A percentile compares a stretch with the other conserved stretches of the same genome.
These are phyloP conservation scores for Leptodactylus fuscus DNA, from an alignment of 2,113 vertebrate species.

Conservation along the genomic window DNA sequence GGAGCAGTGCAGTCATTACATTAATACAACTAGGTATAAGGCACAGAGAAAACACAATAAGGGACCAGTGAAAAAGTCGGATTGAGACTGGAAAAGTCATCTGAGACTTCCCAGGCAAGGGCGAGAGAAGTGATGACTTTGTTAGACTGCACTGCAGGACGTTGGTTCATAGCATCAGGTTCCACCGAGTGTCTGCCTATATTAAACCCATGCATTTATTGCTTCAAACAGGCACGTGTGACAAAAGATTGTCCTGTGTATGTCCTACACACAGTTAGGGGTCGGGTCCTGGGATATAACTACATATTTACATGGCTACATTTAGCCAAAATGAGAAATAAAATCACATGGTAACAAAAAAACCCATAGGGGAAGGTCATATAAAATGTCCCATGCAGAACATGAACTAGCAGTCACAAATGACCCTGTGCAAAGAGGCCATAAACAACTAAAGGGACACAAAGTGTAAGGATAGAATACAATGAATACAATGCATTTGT, in stretches of 20 bases:
- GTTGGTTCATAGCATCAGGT: not conserved
- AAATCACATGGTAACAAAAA: slow-evolving; percentile 32
- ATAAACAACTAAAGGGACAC: not conserved
- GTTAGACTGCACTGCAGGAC: not conserved
- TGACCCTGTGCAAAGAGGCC: not conserved
- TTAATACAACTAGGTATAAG: slow-evolving; percentile 39
- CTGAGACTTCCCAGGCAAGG: not conserved
- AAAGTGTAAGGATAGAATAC: not conserved
- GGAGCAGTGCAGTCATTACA: not conserved
- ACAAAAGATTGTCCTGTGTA: slow-evolving; percentile 23
- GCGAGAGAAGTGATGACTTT: not conserved
- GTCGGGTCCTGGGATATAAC: not conserved
- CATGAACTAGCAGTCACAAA: slow-evolving; percentile 6
- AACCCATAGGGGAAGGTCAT: not conserved
- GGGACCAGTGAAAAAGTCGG: not conserved
- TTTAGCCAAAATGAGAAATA: slow-evolving; percentile 42
- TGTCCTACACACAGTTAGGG: slow-evolving; percentile 4
- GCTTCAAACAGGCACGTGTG: slow-evolving; percentile 41
- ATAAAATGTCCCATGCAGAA: slow-evolving; percentile 24
- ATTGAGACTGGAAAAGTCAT: not conserved
- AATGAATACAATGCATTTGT: slow-evolving; percentile 21
- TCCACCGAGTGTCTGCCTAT: not conserved
- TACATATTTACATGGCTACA: slow-evolving; percentile 39
- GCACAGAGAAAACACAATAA: slow-evolving; percentile 29
- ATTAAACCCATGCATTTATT: slow-evolving; percentile 8